These are phyloP conservation scores for Rambutsinella grinnellia DNA, from an alignment of 2,888 invertebrate species.

Conservation along the genomic window DNA sequence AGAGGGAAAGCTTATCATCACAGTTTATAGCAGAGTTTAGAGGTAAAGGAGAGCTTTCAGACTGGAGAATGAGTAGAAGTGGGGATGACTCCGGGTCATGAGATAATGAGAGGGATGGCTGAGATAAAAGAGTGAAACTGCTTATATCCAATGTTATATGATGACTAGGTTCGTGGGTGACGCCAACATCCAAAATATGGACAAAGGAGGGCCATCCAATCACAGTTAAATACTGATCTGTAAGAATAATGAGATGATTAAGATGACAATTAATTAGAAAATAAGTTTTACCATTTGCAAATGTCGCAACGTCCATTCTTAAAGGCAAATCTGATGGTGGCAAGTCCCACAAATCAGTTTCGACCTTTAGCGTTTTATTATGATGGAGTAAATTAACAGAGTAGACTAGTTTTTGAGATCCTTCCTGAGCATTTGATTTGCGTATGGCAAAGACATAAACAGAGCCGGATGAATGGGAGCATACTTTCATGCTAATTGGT, in stretches of 20 bases:
- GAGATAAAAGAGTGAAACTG: conserved; percentile 29
- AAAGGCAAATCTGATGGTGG: conserved; percentile 14
- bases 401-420: conserved; percentile 29
- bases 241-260: conserved; percentile 8
- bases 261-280: neutral
- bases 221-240: conserved; percentile 85
- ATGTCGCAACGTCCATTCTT: conserved; percentile 56
- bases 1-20: conserved; percentile 33
- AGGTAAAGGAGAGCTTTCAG: neutral
- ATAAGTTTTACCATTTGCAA: conserved; percentile 51
- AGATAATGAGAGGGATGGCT: neutral
- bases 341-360: conserved; percentile 20
- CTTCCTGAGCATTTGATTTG: neutral
- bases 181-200: conserved; percentile 86
- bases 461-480: conserved; percentile 60
- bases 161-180: conserved; percentile 83
- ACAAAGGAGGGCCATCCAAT: conserved; percentile 87
- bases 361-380: conserved; percentile 58
- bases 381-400: conserved; percentile 61
- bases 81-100: neutral
- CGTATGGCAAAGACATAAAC: conserved; percentile 53
- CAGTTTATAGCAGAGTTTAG: neutral
- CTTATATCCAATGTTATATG: conserved; percentile 56
- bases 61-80: conserved; percentile 21
- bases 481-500: conserved; percentile 44